These are phyloP conservation scores for Scaptomyza pallida DNA, from an alignment of 1,140 invertebrate genomes.

Conservation along the genomic window DNA sequence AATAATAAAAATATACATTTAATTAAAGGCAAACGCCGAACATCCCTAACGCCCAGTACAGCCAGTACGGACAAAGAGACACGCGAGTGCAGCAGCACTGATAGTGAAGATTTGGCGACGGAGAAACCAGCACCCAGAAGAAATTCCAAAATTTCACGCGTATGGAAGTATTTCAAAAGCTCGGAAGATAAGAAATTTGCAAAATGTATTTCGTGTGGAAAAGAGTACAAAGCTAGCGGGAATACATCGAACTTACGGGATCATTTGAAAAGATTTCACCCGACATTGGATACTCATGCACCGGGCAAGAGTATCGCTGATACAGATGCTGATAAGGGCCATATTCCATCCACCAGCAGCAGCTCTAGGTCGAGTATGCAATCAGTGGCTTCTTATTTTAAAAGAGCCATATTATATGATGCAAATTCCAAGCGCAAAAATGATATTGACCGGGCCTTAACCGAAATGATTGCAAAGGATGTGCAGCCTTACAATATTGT, in stretches of 20 bases:
- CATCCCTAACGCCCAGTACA: background rate
- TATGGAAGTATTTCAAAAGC: too few species aligned
- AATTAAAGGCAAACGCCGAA: background rate
- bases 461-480: too few species aligned
- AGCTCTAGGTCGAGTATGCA: too few species aligned
- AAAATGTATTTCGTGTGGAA: constrained; percentile 19
- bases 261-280: constrained; percentile 21
- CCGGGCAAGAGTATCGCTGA: too few species aligned
- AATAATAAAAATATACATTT: background rate
- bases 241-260: constrained; percentile 26
- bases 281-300: background rate
- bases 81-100: constrained; percentile 13
- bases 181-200: too few species aligned
- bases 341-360: too few species aligned
- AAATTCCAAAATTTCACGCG: too few species aligned
- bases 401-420: too few species aligned
- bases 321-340: too few species aligned
- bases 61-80: constrained; percentile 8
- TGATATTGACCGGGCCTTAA: too few species aligned
- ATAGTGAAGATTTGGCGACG: constrained; percentile 19
- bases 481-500: constrained; percentile 12
- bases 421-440: background rate
- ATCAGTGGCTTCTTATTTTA: background rate
- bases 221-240: constrained; percentile 32
- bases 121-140: too few species aligned